Evolutionary conservation across 2,797 vertebrate genomes (phyloP), one percentile per base, ranked within the genome.

Genomic region (Bovichtus variegatus): DNA sequence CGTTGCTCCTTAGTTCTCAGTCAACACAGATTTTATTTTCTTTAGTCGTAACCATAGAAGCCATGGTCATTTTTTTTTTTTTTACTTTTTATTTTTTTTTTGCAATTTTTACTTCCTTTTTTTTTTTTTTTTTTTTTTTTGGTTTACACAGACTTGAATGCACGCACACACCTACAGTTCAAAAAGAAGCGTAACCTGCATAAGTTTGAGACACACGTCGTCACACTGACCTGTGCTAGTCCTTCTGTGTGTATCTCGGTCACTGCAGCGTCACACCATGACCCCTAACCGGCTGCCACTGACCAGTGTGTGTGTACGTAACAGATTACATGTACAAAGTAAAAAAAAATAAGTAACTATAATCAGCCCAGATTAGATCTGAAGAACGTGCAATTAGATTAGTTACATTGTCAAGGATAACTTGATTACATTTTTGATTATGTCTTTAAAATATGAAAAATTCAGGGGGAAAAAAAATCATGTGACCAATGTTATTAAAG

Each of bases 11-110:
- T 2, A 6, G 36, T 31, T 51, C n/a, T 55, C 71, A 19, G 36
- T 57, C 76, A 82, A 67, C 50, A 55, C 19, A 31, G 50, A 60
- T 71, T 78, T 65, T 65, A 71, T 73, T 80, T 82, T 55, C n/a
- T 85, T 57, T 13, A 64, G 51, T 64, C 0, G 11, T 86, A 65
- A 78, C 79, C 72, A 77, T 67, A 58, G 86, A 75, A 73, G 74
- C 76, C 43, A 13, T 21, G 25, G 31, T 43, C 4, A 23, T 66
- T 65, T 64, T 18, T 66, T 54, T 54, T n/a, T n/a, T n/a, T n/a
- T n/a, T n/a, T n/a, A n/a, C n/a, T n/a, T n/a, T n/a, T n/a, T n/a
- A n/a, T n/a, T n/a, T n/a, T n/a, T n/a, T n/a, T n/a, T n/a, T n/a
- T n/a, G n/a, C n/a, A n/a, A n/a, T n/a, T n/a, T n/a, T n/a, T n/a